phyloP scores from a whole-genome alignment of 1,140 invertebrate genomes.

The Drosophila truncata region DNA sequence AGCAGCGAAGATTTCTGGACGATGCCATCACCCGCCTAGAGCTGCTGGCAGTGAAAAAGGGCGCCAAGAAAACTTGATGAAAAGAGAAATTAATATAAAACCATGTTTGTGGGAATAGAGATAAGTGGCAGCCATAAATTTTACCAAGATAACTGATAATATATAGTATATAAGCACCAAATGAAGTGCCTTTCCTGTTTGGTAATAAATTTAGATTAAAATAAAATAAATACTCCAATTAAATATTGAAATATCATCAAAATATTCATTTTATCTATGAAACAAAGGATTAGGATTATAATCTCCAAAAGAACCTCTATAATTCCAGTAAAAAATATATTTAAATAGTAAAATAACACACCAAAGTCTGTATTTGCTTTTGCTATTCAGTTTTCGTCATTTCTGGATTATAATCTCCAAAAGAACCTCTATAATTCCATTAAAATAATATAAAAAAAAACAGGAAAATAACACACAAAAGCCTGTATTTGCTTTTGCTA shows the following conservation, averaged over 20 bases:
- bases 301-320: no score
- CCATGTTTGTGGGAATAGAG: not conserved
- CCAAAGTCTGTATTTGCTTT: no score
- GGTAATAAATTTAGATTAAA: constrained; percentile 2
- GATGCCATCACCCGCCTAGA: constrained; percentile 65
- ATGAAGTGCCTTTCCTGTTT: not conserved
- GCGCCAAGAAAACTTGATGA: constrained; percentile 16
- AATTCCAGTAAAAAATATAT: no score
- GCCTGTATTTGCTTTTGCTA: no score
- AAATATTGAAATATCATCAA: not conserved
- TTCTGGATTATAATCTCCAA: no score
- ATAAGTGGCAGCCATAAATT: constrained; percentile 1
- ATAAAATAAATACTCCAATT: not conserved
- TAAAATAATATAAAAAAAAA: no score
- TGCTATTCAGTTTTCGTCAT: no score
- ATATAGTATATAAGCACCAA: not conserved
- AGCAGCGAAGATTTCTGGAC: constrained; percentile 63
- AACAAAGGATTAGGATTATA: no score
- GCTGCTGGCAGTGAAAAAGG: constrained; percentile 35
- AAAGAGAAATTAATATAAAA: not conserved
- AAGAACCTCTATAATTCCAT: no score
- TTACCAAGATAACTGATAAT: not conserved
- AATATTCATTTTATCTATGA: not conserved
- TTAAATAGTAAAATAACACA: no score
- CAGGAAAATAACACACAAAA: no score